These are phyloP conservation scores for Lingula anatina DNA, from an alignment of 2,888 invertebrate species.

Conservation along the genomic window DNA sequence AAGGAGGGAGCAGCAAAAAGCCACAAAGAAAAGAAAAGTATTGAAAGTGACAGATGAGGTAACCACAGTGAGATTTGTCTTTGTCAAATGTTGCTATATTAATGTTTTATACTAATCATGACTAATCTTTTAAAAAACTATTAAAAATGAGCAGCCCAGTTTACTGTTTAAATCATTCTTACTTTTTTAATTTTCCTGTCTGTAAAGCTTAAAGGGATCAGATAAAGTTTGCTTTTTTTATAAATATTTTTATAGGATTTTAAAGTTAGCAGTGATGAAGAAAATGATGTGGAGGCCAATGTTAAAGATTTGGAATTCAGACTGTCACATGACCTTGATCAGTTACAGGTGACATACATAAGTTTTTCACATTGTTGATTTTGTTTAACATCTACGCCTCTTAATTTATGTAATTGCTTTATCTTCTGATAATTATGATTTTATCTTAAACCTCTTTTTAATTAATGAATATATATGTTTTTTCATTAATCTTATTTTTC, in stretches of 20 bases:
- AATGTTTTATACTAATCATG: too few relatives aligned
- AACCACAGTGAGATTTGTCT: too few relatives aligned
- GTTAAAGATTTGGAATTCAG: constrained; percentile 84
- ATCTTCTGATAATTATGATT: too few relatives aligned
- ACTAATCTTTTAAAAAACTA: too few relatives aligned
- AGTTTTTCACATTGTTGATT: neutral
- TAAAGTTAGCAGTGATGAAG: too few relatives aligned
- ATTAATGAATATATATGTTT: neutral
- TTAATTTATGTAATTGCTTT: too few relatives aligned
- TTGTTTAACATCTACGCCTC: too few relatives aligned
- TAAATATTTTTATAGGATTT: too few relatives aligned
- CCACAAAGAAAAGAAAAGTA: constrained; percentile 68
- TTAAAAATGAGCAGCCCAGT: too few relatives aligned
- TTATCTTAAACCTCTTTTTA: too few relatives aligned
- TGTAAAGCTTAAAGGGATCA: neutral
- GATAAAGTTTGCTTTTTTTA: neutral
- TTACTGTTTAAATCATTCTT: too few relatives aligned
- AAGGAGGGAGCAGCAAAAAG: constrained; percentile 65
- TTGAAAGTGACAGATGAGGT: constrained; percentile 54
- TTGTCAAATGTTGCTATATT: too few relatives aligned
- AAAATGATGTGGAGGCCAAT: constrained; percentile 57
- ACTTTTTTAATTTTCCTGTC: neutral
- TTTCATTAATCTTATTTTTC: neutral
- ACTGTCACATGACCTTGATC: constrained; percentile 66
- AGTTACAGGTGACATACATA: constrained; percentile 55